These are phyloP conservation scores for Chironomus tepperi DNA, from an alignment of 1,140 invertebrate species.

Conservation along the genomic window DNA sequence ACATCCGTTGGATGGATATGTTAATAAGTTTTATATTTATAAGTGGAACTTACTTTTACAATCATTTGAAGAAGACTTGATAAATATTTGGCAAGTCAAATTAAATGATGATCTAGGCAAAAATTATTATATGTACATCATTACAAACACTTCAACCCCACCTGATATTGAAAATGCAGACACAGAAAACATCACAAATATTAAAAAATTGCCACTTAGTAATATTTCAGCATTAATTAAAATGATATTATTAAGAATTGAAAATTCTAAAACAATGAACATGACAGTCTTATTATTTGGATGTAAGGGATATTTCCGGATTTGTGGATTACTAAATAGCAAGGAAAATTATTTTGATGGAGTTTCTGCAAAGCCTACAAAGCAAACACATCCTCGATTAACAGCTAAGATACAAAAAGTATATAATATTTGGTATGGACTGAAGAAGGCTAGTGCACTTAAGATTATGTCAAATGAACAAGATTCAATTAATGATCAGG, in stretches of 20 bases:
- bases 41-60: constrained; percentile 36
- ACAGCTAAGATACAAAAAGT: constrained; percentile 35
- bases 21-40: constrained; percentile 32
- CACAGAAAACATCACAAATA: not conserved
- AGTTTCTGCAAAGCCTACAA: constrained; percentile 36
- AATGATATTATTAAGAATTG: not conserved
- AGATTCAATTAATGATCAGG: not conserved
- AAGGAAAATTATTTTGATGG: constrained; percentile 26
- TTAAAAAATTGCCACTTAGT: not conserved
- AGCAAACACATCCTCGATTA: constrained; percentile 33
- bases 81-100: constrained; percentile 37
- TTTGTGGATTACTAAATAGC: constrained; percentile 20
- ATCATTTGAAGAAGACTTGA: constrained; percentile 32
- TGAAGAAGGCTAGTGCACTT: not conserved
- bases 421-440: constrained; percentile 11
- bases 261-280: not conserved
- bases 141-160: not conserved
- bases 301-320: constrained; percentile 4
- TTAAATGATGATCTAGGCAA: constrained; percentile 26
- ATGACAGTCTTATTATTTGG: constrained; percentile 24
- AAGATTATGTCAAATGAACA: no score
- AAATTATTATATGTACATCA: not conserved
- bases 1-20: not conserved
- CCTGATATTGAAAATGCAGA: not conserved
- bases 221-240: not conserved